Percentiles rank a stretch among this genome's conserved stretches.
Conservation (phyloP, 2,113 vertebrate genomes). For the Notothenia coriiceps region DNA sequence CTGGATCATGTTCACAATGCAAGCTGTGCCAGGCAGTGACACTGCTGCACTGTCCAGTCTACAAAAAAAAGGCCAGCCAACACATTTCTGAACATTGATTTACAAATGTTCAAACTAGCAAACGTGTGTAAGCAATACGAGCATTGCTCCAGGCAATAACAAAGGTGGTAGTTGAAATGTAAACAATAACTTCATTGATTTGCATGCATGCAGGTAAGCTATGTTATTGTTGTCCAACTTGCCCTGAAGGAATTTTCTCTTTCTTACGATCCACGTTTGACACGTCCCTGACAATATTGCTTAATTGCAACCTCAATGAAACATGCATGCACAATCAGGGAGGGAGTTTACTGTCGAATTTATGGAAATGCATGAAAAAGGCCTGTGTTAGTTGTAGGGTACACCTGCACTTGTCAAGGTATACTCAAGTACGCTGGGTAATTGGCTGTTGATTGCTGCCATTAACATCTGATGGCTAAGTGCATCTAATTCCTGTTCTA, state of each 20-base stretch:
- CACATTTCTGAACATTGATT: constrained; percentile 39
- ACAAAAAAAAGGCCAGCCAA: constrained; percentile 39
- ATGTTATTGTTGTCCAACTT: constrained; percentile 34
- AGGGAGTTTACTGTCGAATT: constrained; percentile 73
- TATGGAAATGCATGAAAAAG: constrained; percentile 76
- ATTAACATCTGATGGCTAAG: constrained; percentile 85
- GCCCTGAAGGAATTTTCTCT: constrained; percentile 49
- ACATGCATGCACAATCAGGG: constrained; percentile 64
- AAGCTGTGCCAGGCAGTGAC: constrained; percentile 59
- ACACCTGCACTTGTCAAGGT: constrained; percentile 84
- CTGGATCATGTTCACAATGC: constrained; percentile 69
- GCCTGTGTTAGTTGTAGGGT: constrained; percentile 71
- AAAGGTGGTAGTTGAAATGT: constrained; percentile 46
- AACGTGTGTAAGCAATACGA: not conserved
- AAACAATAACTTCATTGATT: constrained; percentile 65
- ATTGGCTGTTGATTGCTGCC: constrained; percentile 85
- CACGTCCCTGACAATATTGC: constrained; percentile 69
- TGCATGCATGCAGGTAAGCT: constrained; percentile 60
- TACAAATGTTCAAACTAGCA: constrained; percentile 35
- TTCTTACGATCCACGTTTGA: constrained; percentile 46
- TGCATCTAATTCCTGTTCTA: constrained; percentile 84
- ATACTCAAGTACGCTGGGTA: constrained; percentile 79
- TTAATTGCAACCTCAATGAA: constrained; percentile 72
- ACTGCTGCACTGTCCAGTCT: constrained; percentile 46
- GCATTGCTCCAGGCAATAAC: constrained; percentile 27